phyloP scores from a whole-genome alignment of 2,113 vertebrate species.

The Odontophorus gujanensis region DNA sequence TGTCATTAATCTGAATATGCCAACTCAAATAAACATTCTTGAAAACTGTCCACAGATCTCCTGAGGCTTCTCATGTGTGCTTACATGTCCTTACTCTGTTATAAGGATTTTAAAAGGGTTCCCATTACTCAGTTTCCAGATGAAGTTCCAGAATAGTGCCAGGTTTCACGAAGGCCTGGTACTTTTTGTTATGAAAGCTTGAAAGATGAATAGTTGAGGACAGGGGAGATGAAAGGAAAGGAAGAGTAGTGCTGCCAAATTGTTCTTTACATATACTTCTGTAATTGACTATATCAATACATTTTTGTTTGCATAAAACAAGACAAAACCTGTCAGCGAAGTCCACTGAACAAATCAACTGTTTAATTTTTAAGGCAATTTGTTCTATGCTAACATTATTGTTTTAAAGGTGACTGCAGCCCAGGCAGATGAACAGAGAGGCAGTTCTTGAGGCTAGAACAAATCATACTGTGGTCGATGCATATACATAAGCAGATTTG shows the following conservation, averaged over 20 bases:
- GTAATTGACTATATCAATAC: background rate
- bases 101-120: background rate
- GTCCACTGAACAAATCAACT: background rate
- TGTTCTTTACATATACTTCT: background rate
- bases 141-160: background rate
- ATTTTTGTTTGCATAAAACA: background rate
- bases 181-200: background rate
- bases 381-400: background rate
- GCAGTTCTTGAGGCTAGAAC: background rate
- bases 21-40: background rate
- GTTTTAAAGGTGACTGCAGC: background rate
- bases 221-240: background rate
- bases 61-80: background rate
- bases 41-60: background rate
- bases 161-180: background rate
- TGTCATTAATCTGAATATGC: background rate
- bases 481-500: background rate
- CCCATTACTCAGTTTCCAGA: background rate
- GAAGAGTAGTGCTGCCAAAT: background rate
- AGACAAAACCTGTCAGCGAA: background rate
- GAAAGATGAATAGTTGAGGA: background rate
- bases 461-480: background rate
- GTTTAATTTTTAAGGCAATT: conserved; percentile 4
- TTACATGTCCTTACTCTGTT: background rate
- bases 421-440: background rate